These are phyloP conservation scores for Lepidochrysops patricia DNA, from an alignment of 2,888 invertebrate species.

Conservation along the genomic window DNA sequence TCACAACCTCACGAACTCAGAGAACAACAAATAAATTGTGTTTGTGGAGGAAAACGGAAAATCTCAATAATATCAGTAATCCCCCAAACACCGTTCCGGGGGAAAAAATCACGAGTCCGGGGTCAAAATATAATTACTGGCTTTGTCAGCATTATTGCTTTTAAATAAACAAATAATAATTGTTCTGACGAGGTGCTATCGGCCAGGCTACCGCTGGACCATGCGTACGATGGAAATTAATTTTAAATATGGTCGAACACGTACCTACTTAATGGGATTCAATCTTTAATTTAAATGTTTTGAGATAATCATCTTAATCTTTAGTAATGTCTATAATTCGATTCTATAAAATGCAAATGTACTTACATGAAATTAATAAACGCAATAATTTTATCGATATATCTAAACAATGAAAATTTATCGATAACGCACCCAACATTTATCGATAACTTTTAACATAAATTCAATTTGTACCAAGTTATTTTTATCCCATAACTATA, in stretches of 20 bases:
- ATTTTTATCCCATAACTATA: constrained; percentile 27
- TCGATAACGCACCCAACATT: too few species aligned
- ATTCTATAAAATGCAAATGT: too few species aligned
- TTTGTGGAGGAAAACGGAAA: background rate
- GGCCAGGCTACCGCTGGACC: too few species aligned
- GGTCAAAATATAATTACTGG: background rate
- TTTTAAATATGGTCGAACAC: too few species aligned
- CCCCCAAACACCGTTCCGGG: background rate
- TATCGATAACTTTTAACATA: background rate
- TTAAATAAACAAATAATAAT: background rate
- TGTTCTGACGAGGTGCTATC: background rate
- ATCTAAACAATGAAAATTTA: background rate
- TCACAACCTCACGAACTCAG: too few species aligned
- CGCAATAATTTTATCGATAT: background rate
- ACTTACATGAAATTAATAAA: too few species aligned
- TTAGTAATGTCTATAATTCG: too few species aligned
- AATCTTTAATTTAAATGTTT: too few species aligned
- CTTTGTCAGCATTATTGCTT: background rate
- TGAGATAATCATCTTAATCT: too few species aligned
- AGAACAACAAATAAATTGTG: background rate
- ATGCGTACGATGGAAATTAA: too few species aligned
- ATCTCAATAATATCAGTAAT: background rate
- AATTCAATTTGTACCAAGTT: constrained; percentile 9
- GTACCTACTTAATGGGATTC: too few species aligned
- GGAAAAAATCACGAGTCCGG: background rate